Percentiles rank a stretch among this genome's conserved stretches.
Conservation (phyloP, 2,797 vertebrate genomes). For the Australoheros facetus region DNA sequence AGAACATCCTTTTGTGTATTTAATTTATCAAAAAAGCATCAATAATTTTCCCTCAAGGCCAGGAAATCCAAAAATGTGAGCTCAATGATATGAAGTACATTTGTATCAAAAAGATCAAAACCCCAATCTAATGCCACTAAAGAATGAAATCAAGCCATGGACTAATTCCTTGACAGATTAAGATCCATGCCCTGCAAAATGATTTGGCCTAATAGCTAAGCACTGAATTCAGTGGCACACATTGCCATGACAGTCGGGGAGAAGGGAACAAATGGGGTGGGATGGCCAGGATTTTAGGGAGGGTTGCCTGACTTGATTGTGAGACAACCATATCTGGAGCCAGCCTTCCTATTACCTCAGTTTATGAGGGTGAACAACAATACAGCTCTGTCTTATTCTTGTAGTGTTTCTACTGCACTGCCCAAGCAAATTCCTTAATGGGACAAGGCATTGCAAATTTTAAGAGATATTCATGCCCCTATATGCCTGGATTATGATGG, state of each 20-base stretch:
- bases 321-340: conserved; percentile 41
- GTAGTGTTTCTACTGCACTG: neutral
- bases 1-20: conserved; percentile 45
- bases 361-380: conserved; percentile 31
- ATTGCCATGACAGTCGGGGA: conserved; percentile 15
- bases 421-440: conserved; percentile 9
- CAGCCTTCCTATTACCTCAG: conserved; percentile 46
- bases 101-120: conserved; percentile 11
- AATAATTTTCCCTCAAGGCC: conserved; percentile 22
- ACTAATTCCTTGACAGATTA: conserved; percentile 15
- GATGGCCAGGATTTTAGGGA: conserved; percentile 22
- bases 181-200: neutral
- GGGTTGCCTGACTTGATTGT: conserved; percentile 41
- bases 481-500: neutral
- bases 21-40: conserved; percentile 28
- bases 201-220: neutral
- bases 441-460: conserved; percentile 12
- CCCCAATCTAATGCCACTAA: neutral
- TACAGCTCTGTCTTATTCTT: conserved; percentile 8
- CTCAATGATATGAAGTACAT: conserved; percentile 1
- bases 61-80: conserved; percentile 16
- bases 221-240: neutral
- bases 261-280: conserved; percentile 22
- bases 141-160: neutral
- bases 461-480: neutral